A percentile compares a stretch with the other conserved stretches of the same genome.
phyloP scores from a whole-genome alignment of 2,888 invertebrate genomes.

The Dicranocentrus wangi region DNA sequence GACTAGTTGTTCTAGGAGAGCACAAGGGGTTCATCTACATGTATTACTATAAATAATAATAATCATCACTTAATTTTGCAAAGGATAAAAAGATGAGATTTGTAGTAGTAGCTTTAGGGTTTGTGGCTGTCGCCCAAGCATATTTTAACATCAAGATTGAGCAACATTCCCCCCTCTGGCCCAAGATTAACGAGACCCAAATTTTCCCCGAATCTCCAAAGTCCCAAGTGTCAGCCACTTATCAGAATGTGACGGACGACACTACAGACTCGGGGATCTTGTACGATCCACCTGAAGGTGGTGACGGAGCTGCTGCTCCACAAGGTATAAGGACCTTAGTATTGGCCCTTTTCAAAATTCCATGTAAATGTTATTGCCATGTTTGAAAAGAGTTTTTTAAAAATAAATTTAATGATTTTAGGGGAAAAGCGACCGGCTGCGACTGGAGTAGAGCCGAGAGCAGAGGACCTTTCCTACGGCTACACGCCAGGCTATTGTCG shows the following conservation, averaged over 20 bases:
- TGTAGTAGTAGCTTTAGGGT: slow-evolving; percentile 14
- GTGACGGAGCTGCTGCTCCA: no score
- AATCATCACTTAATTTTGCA: neutral
- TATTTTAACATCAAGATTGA: slow-evolving; percentile 54
- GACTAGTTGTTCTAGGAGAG: slow-evolving; percentile 19
- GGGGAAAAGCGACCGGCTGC: no score
- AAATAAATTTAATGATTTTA: no score
- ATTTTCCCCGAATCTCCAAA: slow-evolving; percentile 42
- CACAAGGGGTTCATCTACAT: neutral
- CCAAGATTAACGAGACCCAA: slow-evolving; percentile 38
- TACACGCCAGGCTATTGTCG: slow-evolving; percentile 71
- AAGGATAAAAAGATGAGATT: slow-evolving; percentile 44
- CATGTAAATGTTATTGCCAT: no score
- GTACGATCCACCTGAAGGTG: no score
- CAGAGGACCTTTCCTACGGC: slow-evolving; percentile 65
- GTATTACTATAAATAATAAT: neutral
- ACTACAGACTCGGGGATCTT: no score
- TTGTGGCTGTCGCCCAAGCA: slow-evolving; percentile 31
- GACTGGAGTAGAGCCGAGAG: slow-evolving; percentile 36
- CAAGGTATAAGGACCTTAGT: no score
- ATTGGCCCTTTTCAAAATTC: no score
- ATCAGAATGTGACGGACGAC: no score
- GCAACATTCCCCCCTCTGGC: slow-evolving; percentile 52
- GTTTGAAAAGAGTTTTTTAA: no score
- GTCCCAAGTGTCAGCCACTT: no score